Percentiles rank a stretch among this genome's conserved stretches.
Conservation (phyloP, 2,888 invertebrate species). For the Mythimna lalbum region DNA sequence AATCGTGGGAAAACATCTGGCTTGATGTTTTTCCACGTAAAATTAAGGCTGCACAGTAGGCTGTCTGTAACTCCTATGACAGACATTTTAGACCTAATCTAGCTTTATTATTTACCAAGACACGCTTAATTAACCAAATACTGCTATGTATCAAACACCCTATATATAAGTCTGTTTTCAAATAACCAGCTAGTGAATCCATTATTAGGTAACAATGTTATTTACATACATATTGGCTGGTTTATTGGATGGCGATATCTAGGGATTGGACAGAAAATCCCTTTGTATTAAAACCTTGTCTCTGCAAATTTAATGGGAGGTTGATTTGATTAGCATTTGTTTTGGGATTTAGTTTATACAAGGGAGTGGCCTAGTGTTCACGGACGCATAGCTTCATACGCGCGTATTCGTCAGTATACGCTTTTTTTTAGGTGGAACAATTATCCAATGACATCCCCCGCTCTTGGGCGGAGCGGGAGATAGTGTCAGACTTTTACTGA, state of each 20-base stretch:
- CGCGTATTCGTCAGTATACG: too few relatives aligned
- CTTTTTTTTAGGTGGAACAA: too few relatives aligned
- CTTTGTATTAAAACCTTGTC: constrained; percentile 6
- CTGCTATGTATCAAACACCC: neutral
- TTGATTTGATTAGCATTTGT: constrained; percentile 20
- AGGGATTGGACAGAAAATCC: neutral
- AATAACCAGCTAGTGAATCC: constrained; percentile 9
- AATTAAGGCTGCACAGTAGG: too few relatives aligned
- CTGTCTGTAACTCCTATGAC: neutral
- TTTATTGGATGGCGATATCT: constrained; percentile 6
- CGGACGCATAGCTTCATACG: too few relatives aligned
- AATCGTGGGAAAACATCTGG: too few relatives aligned
- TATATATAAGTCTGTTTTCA: neutral
- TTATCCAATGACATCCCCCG: too few relatives aligned
- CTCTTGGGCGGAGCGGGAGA: too few relatives aligned
- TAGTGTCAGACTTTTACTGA: too few relatives aligned
- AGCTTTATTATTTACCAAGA: neutral
- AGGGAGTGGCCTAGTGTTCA: neutral
- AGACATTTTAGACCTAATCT: neutral
- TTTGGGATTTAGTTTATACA: constrained; percentile 1
- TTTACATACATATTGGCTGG: constrained; percentile 49
- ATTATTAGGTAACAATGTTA: constrained; percentile 19
- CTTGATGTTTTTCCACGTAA: too few relatives aligned
- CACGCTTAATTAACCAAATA: constrained; percentile 16
- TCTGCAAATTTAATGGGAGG: constrained; percentile 6